A percentile compares a stretch with the other conserved stretches of the same genome.
These are phyloP conservation scores for Eulacestoma nigropectus DNA, from an alignment of 2,113 vertebrate genomes.

Conservation along the genomic window DNA sequence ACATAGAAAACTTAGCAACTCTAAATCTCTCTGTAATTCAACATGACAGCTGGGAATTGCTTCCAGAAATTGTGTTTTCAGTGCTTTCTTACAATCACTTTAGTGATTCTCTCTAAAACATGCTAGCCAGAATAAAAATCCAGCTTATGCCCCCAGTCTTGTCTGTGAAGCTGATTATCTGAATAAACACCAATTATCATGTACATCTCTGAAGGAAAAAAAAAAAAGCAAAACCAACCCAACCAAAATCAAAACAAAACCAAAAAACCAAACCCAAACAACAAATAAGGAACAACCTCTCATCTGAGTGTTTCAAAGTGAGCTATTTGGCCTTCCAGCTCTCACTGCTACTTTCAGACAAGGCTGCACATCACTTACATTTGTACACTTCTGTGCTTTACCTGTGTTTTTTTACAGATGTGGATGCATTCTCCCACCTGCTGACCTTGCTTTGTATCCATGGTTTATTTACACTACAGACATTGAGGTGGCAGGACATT, in stretches of 20 bases:
- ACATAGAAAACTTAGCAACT: slow-evolving; percentile 9
- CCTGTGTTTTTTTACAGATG: fast-evolving
- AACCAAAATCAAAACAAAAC: background rate
- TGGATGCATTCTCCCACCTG: background rate
- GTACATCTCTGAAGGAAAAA: background rate
- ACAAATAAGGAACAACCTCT: background rate
- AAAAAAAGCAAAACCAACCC: background rate
- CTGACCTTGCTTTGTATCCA: background rate
- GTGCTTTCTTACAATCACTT: background rate
- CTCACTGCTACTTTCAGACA: background rate
- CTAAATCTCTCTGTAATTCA: slow-evolving; percentile 13
- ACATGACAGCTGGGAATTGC: slow-evolving; percentile 17
- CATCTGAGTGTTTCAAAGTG: background rate
- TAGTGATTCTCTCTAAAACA: background rate
- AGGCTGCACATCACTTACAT: background rate
- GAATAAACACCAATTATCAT: background rate
- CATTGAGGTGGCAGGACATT: background rate
- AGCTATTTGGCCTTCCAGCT: background rate
- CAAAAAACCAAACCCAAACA: background rate
- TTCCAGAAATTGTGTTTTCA: background rate
- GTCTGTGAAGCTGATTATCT: background rate
- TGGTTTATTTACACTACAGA: background rate
- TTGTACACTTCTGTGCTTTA: fast-evolving
- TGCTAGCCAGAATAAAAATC: background rate
- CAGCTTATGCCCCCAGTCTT: background rate